Base-by-base conservation (phyloP, 2,113 vertebrate species). In the Aphyosemion australe region DNA sequence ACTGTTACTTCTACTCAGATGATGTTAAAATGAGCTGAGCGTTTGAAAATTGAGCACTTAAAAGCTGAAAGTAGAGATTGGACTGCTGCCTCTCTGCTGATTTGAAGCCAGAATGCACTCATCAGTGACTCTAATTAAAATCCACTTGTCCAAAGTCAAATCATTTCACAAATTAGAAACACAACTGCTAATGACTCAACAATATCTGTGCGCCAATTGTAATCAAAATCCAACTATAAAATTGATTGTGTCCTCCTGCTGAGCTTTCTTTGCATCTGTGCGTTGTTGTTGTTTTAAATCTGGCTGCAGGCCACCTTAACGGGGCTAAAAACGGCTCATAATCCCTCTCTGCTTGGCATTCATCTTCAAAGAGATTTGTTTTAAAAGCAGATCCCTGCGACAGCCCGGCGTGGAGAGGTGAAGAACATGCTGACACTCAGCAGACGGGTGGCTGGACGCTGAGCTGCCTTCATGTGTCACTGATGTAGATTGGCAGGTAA, bases 281-380 rank as follows among this genome's bases (percentile, higher is more conserved):
- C 67, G 49, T 71, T 26, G 26, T 26, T 26, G n/a, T 26, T 26
- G 26, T 26, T 26, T 26, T 26, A 72, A 56, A 20, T 74, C 62
- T 74, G 69, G 58, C 80, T 72, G 31, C 52, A 57, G 65, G 81
- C 68, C n/a, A 74, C 47, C 59, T 53, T 65, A 47, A 72, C 76
- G 64, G 62, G 32, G 69, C 81, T 79, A 87, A 84, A 90, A 80
- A 82, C 66, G 75, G 79, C 73, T 54, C 59, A 52, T 83, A 84
- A 84, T 86, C 78, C 54, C 47, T 55, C 76, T 72, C 53, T 26
- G 79, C 70, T 65, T 88, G 80, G 71, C 79, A 79, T 84, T 87
- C 54, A 73, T 82, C 77, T 74, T 83, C 81, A 86, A 76, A 86
- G 73, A 84, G 78, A 62, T 76, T 75, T 54, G 65, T 78, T 87